Base-by-base conservation (phyloP, 1,140 invertebrate genomes). In the Acromyrmex charruanus region DNA sequence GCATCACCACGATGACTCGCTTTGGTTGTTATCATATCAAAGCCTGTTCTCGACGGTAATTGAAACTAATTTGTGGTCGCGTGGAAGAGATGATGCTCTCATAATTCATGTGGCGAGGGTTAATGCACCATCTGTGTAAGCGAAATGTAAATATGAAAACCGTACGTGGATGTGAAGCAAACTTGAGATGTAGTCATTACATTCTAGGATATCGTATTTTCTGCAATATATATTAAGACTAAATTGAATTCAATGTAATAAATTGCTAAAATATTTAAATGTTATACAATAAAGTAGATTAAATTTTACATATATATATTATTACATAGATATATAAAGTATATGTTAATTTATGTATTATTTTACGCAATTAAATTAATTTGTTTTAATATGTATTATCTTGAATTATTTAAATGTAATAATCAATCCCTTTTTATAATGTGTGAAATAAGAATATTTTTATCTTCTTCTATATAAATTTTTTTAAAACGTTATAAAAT, bases 1-100 rank as follows among this genome's bases (percentile, higher is more conserved):
- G 74, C 74, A 77, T 77, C 74, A 25, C 55, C 25, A 21, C 59
- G 59, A 79, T 79, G 77, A 79, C 59, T 79, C 77, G 77, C 77
- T 79, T 79, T 79, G 39, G 77, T 44, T 66, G 75, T 79, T 79
- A 79, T 79, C 77, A 79, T 79, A 79, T 66, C 59, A 66, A 79
- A 79, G 77, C 77, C 18, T 65, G 58, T 79, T 66, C 59, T 65
- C 77, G 59, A 25, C 14, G 75, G 77, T 79, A 79, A 79, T 79
- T 79, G 77, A 79, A 79, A 79, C 59, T 79, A 79, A 79, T 79
- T 79, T 79, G 77, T 28, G 39, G 58, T 79, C 59, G 59, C 77
- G 21, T 66, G n/a, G 59, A 79, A 79, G 59, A 79, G 77, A 79
- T 79, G 59, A 79, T 79, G 59, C 77, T 79, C 59, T 79, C 77